Evolutionary conservation across 2,888 invertebrate genomes (phyloP).

Genomic region (Calameuta idolon): DNA sequence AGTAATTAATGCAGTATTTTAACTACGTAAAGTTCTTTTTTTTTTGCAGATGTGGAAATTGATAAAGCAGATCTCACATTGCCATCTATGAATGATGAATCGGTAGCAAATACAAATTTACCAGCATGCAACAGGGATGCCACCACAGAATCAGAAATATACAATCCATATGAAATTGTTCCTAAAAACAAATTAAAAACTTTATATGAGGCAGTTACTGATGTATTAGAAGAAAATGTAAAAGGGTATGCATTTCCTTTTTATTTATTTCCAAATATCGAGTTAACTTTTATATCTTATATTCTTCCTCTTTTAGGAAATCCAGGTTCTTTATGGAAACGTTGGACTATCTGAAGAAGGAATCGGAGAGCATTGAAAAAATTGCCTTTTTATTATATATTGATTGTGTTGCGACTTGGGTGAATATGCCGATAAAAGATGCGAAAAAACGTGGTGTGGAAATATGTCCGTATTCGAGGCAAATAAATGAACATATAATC

Average conservation of each 20-base stretch:
- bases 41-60: constrained; percentile 43
- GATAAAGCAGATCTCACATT: constrained; percentile 36
- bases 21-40: constrained; percentile 6
- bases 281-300: constrained; percentile 12
- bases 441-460: constrained; percentile 41
- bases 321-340: constrained; percentile 43
- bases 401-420: constrained; percentile 49
- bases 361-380: constrained; percentile 41
- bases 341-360: constrained; percentile 32
- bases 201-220: constrained; percentile 40
- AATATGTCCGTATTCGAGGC: constrained; percentile 43
- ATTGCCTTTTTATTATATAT: constrained; percentile 53
- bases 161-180: constrained; percentile 58
- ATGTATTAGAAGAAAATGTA: constrained; percentile 36
- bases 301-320: constrained; percentile 34
- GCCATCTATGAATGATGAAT: constrained; percentile 33
- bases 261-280: not conserved
- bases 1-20: not conserved
- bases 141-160: constrained; percentile 50
- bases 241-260: constrained; percentile 37
- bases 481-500: constrained; percentile 46
- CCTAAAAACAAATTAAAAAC: constrained; percentile 50
- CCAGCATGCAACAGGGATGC: constrained; percentile 59
- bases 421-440: constrained; percentile 47
- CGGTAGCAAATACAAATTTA: constrained; percentile 32